Base-by-base conservation (phyloP, 2,888 invertebrate genomes). In the Cremastinae sp. region DNA sequence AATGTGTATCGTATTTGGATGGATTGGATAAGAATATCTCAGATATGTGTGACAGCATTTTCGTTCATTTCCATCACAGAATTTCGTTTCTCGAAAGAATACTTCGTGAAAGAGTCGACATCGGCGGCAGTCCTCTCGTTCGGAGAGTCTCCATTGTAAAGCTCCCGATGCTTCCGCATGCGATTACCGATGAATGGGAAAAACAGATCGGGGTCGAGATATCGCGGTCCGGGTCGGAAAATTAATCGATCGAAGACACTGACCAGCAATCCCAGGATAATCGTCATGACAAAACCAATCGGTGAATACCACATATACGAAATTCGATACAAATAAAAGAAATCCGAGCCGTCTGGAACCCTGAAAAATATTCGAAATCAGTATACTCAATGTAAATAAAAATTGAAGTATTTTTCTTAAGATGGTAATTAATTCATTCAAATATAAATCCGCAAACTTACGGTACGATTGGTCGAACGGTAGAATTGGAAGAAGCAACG, bases 241-340 rank as follows among this genome's bases (percentile, higher is more conserved):
- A 82, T 14, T 0, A 71, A 53, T 1, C 78, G 80, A 12, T 59
- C 70, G 3, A 86, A 10, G 8, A 80, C 78, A 58, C 88, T 88
- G 2, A 94, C 93, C 0, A 93, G 53, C 64, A 95, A 90, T 0
- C 97, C 97, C 20, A 95, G 89, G 9, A 94, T 84, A 8, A 96
- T 89, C 0, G 96, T 96, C 0, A 94, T 90, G 1, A 93, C 78
- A 79, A 94, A 94, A 7, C 97, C 97, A 62, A 96, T 92, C 59
- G 94, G 93, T 1, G 96, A 94, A 89, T 96, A 97, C 97, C 97
- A 97, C 89, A 97, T 93, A 88, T 97, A 97, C 0, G 88, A 88
- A 10, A 89, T 82, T 35, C 87, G 81, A 53, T 88, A 89, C 1
- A 87, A 66, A 68, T 88, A 88, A 35, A 87, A 83, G 45, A 81